Conservation (phyloP, 2,113 vertebrate genomes). For the Xenotilapia leptura region DNA sequence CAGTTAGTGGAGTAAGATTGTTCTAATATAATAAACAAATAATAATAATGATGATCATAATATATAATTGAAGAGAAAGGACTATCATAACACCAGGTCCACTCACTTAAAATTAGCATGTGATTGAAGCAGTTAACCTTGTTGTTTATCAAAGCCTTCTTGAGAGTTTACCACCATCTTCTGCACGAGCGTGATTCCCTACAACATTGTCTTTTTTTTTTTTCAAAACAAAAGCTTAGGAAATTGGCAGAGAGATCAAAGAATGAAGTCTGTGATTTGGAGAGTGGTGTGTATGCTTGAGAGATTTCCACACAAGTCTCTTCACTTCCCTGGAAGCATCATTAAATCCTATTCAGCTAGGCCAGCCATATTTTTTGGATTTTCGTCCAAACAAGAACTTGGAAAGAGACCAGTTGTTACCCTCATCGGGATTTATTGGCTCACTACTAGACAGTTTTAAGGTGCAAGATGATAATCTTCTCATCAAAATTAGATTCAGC, state of each 20-base stretch:
- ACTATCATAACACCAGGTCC: neutral
- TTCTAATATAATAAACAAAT: neutral
- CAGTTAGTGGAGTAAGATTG: neutral
- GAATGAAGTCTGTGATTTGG: constrained; percentile 38
- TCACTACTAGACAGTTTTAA: constrained; percentile 29
- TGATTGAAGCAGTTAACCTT: neutral
- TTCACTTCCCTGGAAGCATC: constrained; percentile 55
- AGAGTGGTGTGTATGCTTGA: constrained; percentile 29
- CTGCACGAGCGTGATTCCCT: constrained; percentile 29
- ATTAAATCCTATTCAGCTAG: constrained; percentile 42
- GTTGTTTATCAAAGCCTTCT: constrained; percentile 16
- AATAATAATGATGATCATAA: neutral
- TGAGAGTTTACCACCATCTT: constrained; percentile 17
- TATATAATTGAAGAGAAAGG: neutral
- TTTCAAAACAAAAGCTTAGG: constrained; percentile 50
- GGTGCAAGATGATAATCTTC: constrained; percentile 49
- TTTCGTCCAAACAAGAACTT: constrained; percentile 47
- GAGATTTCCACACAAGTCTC: constrained; percentile 42
- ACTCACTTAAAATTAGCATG: neutral
- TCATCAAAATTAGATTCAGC: constrained; percentile 37
- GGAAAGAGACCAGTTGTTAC: constrained; percentile 49
- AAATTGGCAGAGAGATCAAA: constrained; percentile 60
- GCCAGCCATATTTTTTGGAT: constrained; percentile 42
- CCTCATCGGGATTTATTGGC: constrained; percentile 42
- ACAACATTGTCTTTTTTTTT: constrained; percentile 14